These are phyloP conservation scores for Cyphomyrus plagiostoma DNA, from an alignment of 2,113 vertebrate genomes.

Conservation along the genomic window DNA sequence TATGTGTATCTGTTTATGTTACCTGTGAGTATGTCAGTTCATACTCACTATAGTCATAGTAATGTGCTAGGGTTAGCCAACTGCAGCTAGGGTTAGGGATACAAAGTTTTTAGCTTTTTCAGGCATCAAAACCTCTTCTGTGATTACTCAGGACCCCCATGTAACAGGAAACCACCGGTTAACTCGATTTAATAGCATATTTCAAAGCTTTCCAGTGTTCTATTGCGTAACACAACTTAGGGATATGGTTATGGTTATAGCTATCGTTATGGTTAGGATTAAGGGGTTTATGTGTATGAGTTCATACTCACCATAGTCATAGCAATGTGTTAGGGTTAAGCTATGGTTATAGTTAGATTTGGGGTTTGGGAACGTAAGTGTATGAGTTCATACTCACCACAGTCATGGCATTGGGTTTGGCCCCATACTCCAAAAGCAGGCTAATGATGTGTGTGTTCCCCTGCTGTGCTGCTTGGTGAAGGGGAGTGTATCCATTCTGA, in stretches of 20 bases:
- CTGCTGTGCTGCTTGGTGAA: slow-evolving; percentile 95
- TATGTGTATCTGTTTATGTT: background rate
- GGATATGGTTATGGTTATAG: slow-evolving; percentile 56
- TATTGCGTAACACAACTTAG: too few species aligned
- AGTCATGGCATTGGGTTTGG: slow-evolving; percentile 83
- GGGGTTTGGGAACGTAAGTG: background rate
- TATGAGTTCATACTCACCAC: slow-evolving; percentile 61
- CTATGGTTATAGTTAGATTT: too few species aligned
- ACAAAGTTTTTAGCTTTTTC: too few species aligned
- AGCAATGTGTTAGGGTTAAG: slow-evolving; percentile 76
- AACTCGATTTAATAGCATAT: too few species aligned
- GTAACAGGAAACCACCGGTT: too few species aligned
- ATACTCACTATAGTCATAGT: slow-evolving; percentile 77
- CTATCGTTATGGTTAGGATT: slow-evolving; percentile 76
- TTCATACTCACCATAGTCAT: slow-evolving; percentile 73
- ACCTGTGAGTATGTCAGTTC: background rate
- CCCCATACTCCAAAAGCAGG: slow-evolving; percentile 82
- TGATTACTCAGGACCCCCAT: too few species aligned
- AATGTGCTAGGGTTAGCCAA: slow-evolving; percentile 73
- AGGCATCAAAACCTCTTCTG: too few species aligned
- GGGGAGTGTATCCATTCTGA: slow-evolving; percentile 90
- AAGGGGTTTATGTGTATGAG: slow-evolving; percentile 64
- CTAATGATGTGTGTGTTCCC: slow-evolving; percentile 96
- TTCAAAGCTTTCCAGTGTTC: too few species aligned
- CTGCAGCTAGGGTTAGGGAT: too few species aligned